Evolutionary conservation across 2,888 invertebrate species (phyloP), one percentile per base, ranked within the genome.

Genomic region (Rhingia rostrata): DNA sequence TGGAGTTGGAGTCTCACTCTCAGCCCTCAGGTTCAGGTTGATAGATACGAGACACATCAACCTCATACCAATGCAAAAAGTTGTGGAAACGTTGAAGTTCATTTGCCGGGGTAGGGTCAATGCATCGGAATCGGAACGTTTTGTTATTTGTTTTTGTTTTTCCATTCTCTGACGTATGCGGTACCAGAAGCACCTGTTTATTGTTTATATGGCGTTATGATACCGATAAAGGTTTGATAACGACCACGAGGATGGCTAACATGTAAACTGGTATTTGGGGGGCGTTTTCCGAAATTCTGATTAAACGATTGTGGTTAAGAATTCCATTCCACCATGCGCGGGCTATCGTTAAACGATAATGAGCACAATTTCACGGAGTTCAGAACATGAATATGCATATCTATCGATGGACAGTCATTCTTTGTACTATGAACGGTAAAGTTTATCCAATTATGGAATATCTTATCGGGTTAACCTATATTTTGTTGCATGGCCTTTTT

Each of bases 191-290:
- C 47, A 58, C 56, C 37, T 49, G 30, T 49, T 30, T 54, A 12
- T 12, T 81, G 60, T 58, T 69, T 47, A 30, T 22, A 12, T 35
- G 35, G 47, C 14, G 35, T 61, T 87, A 80, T 87, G 83, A 82
- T 83, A 83, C 80, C 86, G 72, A 87, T 66, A 70, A 58, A 45
- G 33, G 22, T 45, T 39, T 60, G 39, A 60, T 51, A 30, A 51
- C 22, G 51, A 60, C 39, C 10, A 10, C 3, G 41, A 41, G 10
- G 1, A 41, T 41, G 41, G 10, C 4, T 5, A n/a, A 41, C 39
- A 72, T 53, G 33, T 51, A 53, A 72, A 72, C 22, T 22, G 22
- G 22, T 22, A 22, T 22, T 61, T 61, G 4, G 53, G 61, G 41
- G 61, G 61, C 72, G 61, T 60, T 61, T 33, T 43, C 43, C 4